These are phyloP conservation scores for Peromyscus melanophrys DNA, from an alignment of 2,797 vertebrate species.

Conservation along the genomic window DNA sequence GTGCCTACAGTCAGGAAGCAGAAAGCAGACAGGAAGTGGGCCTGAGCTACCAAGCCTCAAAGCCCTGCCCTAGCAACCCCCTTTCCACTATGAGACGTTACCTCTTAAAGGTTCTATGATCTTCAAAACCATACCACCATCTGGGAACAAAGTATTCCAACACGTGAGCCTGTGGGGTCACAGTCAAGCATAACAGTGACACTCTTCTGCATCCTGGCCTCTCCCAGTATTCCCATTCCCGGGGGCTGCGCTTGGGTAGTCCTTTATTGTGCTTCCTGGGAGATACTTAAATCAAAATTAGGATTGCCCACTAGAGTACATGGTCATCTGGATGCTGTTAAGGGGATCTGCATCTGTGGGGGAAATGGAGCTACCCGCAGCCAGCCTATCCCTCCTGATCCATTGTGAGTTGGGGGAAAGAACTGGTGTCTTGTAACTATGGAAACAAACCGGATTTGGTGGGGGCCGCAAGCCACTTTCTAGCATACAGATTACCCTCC, in stretches of 20 bases:
- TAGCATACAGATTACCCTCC: conserved; percentile 30
- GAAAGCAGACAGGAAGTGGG: not conserved
- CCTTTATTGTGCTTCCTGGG: not conserved
- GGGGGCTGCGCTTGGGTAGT: not conserved
- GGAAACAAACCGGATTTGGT: conserved; percentile 71
- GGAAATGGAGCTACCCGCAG: conserved; percentile 7
- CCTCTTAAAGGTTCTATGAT: no score
- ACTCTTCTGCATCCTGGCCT: not conserved
- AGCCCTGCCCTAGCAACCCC: not conserved
- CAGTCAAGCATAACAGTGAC: no score
- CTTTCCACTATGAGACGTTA: not conserved
- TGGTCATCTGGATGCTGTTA: not conserved
- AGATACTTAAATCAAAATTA: not conserved
- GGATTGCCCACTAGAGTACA: not conserved
- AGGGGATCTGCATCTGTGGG: not conserved
- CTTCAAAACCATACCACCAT: not conserved
- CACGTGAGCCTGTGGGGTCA: not conserved
- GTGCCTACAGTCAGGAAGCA: not conserved
- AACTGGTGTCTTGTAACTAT: conserved; percentile 67
- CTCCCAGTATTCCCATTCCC: not conserved
- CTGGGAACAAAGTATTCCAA: no score
- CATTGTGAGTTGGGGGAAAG: conserved; percentile 9
- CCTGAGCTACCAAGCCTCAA: not conserved
- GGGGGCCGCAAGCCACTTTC: not conserved
- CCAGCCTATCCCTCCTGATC: not conserved